A percentile compares a stretch with the other conserved stretches of the same genome.
phyloP scores from a whole-genome alignment of 30 jellyfish, hydroid and myxozoan genomes.

The Turritopsis dohrnii region DNA sequence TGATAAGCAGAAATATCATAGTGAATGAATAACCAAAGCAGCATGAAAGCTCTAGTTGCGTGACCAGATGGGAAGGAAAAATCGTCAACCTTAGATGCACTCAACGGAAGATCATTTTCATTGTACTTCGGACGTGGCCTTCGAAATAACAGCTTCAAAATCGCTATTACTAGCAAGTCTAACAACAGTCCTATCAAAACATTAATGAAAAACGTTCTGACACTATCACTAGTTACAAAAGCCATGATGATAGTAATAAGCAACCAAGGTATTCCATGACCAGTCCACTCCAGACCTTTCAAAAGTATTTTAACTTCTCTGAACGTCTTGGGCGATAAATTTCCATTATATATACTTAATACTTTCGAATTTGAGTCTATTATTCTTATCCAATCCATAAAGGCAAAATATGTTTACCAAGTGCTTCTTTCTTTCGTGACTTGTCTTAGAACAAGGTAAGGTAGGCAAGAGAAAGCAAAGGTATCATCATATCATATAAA shows the following conservation, averaged over 20 bases:
- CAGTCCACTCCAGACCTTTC: conserved; percentile 65
- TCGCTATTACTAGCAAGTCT: conserved; percentile 60
- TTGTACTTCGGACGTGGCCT: conserved; percentile 79
- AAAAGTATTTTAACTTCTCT: conserved; percentile 12
- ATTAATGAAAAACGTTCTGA: conserved; percentile 24
- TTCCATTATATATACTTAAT: conserved; percentile 33
- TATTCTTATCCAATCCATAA: background rate
- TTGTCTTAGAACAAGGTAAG: no score
- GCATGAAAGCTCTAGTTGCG: conserved; percentile 75
- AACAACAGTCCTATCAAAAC: conserved; percentile 49
- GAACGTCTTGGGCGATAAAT: background rate
- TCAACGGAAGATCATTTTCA: conserved; percentile 49
- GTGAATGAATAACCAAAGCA: background rate
- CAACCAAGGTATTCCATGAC: conserved; percentile 94
- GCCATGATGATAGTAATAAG: conserved; percentile 8
- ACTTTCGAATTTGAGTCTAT: conserved; percentile 16
- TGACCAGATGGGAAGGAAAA: conserved; percentile 96
- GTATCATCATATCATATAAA: background rate
- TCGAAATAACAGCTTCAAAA: conserved; percentile 38
- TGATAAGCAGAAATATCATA: background rate
- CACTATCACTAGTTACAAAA: conserved; percentile 20
- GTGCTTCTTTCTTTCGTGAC: background rate
- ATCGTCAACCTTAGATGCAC: conserved; percentile 57
- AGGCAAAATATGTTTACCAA: background rate
- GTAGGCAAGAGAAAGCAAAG: background rate